A percentile compares a stretch with the other conserved stretches of the same genome.
phyloP scores from a whole-genome alignment of 2,113 vertebrate genomes.

The Grallaria varia region DNA sequence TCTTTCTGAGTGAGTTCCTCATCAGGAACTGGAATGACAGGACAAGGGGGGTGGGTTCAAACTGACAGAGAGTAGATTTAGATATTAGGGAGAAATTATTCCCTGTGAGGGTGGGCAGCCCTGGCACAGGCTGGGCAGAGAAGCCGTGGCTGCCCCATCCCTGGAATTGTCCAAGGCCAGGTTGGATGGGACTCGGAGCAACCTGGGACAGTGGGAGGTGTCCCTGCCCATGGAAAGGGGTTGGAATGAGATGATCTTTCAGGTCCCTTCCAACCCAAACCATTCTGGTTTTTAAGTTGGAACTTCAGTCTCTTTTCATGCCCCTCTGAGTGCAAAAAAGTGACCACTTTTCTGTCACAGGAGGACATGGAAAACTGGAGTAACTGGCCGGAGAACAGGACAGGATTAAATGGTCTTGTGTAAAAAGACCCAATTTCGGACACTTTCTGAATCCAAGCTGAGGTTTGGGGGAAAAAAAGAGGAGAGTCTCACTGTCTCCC shows the following conservation, averaged over 20 bases:
- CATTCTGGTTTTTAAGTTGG: background rate
- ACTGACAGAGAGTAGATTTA: background rate
- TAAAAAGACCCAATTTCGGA: background rate
- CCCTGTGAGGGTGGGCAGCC: background rate
- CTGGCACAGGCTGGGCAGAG: background rate
- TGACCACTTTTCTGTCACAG: background rate
- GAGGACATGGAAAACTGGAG: background rate
- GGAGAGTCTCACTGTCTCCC: background rate
- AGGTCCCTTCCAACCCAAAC: background rate
- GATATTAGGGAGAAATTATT: background rate
- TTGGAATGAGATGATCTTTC: background rate
- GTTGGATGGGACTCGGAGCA: background rate
- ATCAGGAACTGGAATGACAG: background rate
- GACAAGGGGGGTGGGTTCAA: background rate
- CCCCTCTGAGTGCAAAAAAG: fast-evolving
- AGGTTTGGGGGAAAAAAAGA: background rate
- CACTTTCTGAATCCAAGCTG: background rate
- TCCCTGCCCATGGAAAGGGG: background rate
- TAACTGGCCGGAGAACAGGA: background rate
- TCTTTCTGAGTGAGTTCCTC: background rate
- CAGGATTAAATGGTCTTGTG: background rate
- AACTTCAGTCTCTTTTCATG: background rate
- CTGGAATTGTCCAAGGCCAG: background rate
- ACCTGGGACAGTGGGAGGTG: background rate
- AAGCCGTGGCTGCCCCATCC: background rate